Evolutionary conservation across 2,797 vertebrate genomes (phyloP), one percentile per base, ranked within the genome.

Genomic region (Nothura maculosa): DNA sequence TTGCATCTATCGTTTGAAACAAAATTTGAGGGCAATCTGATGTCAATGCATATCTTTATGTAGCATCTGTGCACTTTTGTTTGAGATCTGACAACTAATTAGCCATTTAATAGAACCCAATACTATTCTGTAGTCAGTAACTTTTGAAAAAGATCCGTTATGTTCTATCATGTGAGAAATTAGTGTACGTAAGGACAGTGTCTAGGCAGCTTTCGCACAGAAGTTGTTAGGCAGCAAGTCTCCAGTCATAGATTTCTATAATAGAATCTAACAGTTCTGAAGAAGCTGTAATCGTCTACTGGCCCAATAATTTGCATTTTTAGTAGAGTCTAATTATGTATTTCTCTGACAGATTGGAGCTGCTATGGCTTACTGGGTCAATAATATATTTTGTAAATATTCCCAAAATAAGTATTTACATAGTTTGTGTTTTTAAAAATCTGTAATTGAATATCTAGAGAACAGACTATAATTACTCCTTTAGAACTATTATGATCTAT

Each of bases 241-340:
- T 63, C 85, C 32, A 84, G 30, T 63, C 81, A 93, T 48, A 57
- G 76, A 91, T 96, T 96, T 94, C 54, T 42, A n/a, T 77, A 76
- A 92, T 43, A 76, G 57, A 94, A 88, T 72, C 24, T 36, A 94
- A 14, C 42, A 75, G 45, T 91, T 95, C 69, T 61, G 75, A 91
- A 89, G 70, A 92, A 85, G 55, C 9, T 3, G 19, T 67, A 92
- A 85, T 30, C 43, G 66, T 88, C 42, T 92, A 83, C 58, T 95
- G 89, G 90, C 55, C 62, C 92, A 92, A 91, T 81, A 89, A 95
- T 96, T 92, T 97, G 72, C 94, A 97, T 96, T 95, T 88, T 92
- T 92, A 96, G 52, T 85, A 89, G 72, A 43, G 36, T 38, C 78
- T 95, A 94, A 96, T 87, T 96, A 91, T 92, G 57, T 81, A 94